A percentile compares a stretch with the other conserved stretches of the same genome.
These are phyloP conservation scores for Bagarius yarrelli DNA, from an alignment of 2,113 vertebrate species.

Conservation along the genomic window DNA sequence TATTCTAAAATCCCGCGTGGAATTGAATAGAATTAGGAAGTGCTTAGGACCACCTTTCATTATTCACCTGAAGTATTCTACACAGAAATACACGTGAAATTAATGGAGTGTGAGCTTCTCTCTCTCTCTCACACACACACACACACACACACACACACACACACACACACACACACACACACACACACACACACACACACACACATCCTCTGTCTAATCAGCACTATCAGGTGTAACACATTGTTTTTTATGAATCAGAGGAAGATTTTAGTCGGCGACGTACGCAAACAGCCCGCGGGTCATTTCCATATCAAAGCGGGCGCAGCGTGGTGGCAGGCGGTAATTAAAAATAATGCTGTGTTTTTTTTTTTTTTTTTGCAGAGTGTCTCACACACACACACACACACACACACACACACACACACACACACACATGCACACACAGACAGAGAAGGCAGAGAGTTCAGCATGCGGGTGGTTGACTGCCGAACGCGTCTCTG, in stretches of 20 bases:
- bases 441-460: conserved; percentile 67
- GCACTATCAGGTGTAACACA: conserved; percentile 81
- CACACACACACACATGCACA: conserved; percentile 7
- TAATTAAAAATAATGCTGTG: conserved; percentile 96
- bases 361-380: conserved; percentile 61
- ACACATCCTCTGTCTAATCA: conserved; percentile 69
- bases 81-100: conserved; percentile 59
- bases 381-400: conserved; percentile 60
- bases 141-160: background rate
- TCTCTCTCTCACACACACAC: background rate
- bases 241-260: conserved; percentile 98
- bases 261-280: conserved; percentile 85
- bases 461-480: conserved; percentile 82
- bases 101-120: conserved; percentile 52
- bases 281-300: conserved; percentile 82
- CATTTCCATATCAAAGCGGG: conserved; percentile 98
- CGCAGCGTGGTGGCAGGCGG: conserved; percentile 86
- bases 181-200: conserved; percentile 38
- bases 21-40: background rate
- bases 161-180: conserved; percentile 7
- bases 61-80: background rate
- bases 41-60: background rate
- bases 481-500: conserved; percentile 81
- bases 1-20: background rate
- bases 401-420: conserved; percentile 23